phyloP scores from a whole-genome alignment of 2,797 vertebrate genomes.

The Brotula barbata region DNA sequence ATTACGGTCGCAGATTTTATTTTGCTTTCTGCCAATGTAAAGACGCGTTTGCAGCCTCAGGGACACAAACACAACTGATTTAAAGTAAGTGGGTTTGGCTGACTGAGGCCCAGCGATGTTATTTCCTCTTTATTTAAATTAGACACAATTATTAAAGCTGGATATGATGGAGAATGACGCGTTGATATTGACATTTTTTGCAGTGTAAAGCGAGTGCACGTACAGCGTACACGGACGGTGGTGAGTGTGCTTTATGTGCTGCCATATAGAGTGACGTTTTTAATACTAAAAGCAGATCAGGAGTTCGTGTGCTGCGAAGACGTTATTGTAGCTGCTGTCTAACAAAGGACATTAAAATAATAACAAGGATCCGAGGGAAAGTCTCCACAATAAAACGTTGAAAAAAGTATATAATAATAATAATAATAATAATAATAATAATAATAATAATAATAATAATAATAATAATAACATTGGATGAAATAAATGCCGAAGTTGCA shows the following conservation, averaged over 20 bases:
- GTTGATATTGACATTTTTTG: not conserved
- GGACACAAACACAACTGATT: too few relatives aligned
- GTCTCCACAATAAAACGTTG: too few relatives aligned
- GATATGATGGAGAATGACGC: not conserved
- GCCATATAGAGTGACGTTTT: not conserved
- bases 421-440: too few relatives aligned
- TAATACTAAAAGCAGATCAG: not conserved
- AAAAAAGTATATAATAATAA: too few relatives aligned
- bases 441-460: too few relatives aligned
- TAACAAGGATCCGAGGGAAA: too few relatives aligned
- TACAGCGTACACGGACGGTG: slow-evolving; percentile 16
- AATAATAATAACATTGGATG: too few relatives aligned
- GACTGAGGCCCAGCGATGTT: not conserved
- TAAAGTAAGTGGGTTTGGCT: not conserved
- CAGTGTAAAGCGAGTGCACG: slow-evolving; percentile 14
- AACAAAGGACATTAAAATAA: too few relatives aligned
- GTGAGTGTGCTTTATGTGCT: slow-evolving; percentile 9
- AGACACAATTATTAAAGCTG: not conserved
- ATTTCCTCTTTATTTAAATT: too few relatives aligned
- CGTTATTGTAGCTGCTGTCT: too few relatives aligned
- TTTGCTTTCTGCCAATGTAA: not conserved
- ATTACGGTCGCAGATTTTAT: not conserved
- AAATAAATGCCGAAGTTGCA: too few relatives aligned
- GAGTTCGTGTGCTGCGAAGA: not conserved
- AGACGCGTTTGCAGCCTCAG: not conserved